A percentile compares a stretch with the other conserved stretches of the same genome.
Conservation (phyloP, 1,140 invertebrate species). For the Rhizoglyphus robini region DNA sequence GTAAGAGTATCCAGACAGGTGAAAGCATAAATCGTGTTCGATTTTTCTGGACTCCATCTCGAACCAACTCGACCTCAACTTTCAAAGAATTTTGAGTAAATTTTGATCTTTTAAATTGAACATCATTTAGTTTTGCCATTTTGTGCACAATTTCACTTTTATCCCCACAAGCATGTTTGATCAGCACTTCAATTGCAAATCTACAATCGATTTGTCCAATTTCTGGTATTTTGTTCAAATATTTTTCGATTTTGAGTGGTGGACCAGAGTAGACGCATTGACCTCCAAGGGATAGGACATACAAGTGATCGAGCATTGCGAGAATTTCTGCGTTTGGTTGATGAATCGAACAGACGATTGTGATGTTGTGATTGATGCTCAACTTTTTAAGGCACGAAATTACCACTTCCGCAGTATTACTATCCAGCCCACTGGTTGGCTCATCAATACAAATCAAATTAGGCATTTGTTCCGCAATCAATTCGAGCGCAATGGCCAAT, state of each 20-base stretch:
- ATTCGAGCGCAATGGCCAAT: too few relatives aligned
- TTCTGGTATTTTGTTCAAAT: not conserved
- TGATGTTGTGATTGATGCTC: too few relatives aligned
- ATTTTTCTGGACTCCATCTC: not conserved
- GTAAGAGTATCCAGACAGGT: not conserved
- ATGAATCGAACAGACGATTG: too few relatives aligned
- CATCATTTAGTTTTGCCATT: not conserved
- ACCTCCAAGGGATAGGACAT: not conserved
- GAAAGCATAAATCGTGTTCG: not conserved
- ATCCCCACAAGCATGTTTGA: conserved; percentile 5
- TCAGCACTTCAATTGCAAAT: conserved; percentile 4
- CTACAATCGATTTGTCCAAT: not conserved
- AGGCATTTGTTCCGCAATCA: too few relatives aligned
- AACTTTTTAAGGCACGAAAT: too few relatives aligned
- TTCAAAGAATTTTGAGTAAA: not conserved
- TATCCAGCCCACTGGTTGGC: too few relatives aligned
- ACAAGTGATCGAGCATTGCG: not conserved
- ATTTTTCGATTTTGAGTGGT: too few relatives aligned
- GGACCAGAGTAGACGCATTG: too few relatives aligned
- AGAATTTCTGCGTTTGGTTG: too few relatives aligned
- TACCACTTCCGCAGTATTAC: too few relatives aligned
- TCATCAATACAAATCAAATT: too few relatives aligned
- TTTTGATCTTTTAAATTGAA: not conserved
- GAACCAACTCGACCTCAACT: not conserved
- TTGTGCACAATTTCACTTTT: not conserved